Evolutionary conservation across 2,113 vertebrate species (phyloP).

Genomic region (Phyllopteryx taeniolatus): DNA sequence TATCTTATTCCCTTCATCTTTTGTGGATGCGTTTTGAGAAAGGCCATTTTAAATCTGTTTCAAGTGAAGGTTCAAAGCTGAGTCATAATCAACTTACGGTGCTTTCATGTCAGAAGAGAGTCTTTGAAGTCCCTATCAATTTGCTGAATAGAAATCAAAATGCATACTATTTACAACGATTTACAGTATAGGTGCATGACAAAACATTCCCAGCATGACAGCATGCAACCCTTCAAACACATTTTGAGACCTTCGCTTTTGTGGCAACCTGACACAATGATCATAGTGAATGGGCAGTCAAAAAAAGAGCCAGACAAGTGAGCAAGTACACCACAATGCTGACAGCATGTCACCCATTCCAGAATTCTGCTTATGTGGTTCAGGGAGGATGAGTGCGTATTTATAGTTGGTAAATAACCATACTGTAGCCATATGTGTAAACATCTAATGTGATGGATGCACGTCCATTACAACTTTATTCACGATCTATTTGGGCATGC

Average conservation of each 20-base stretch:
- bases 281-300: conserved; percentile 13
- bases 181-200: not conserved
- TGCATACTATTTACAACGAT: not conserved
- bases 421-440: not conserved
- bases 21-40: conserved; percentile 45
- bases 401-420: conserved; percentile 1
- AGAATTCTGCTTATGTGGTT: conserved; percentile 6
- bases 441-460: not conserved
- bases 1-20: conserved; percentile 63
- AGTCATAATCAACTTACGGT: conserved; percentile 49
- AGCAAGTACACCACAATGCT: conserved; percentile 19
- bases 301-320: conserved; percentile 31
- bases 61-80: conserved; percentile 41
- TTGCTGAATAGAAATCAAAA: conserved; percentile 17
- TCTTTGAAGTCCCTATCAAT: conserved; percentile 18
- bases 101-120: conserved; percentile 30
- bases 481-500: not conserved
- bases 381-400: conserved; percentile 13
- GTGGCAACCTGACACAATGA: conserved; percentile 13
- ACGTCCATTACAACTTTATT: conserved; percentile 2
- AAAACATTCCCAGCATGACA: not conserved
- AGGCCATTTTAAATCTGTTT: conserved; percentile 42
- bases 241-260: conserved; percentile 19
- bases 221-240: not conserved
- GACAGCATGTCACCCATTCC: conserved; percentile 4